Evolutionary conservation across 2,888 invertebrate species (phyloP), one percentile per base, ranked within the genome.

Genomic region (Dromius quadrimaculatus): DNA sequence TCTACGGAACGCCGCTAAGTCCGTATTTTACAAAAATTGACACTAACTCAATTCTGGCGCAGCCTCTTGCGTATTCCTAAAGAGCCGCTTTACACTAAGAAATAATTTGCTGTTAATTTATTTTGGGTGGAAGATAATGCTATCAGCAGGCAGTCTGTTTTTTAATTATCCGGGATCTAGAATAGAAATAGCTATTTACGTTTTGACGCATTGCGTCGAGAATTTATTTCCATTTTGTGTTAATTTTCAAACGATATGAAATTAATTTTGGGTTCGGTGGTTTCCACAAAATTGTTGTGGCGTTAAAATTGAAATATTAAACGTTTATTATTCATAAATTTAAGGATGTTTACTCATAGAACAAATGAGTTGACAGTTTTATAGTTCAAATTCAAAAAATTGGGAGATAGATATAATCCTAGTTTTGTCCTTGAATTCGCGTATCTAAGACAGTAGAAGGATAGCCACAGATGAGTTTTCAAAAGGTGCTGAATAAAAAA

Each of bases 21-120:
- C 68, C 68, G 59, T 68, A 68, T 68, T 59, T 68, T 57, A 68
- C 68, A 68, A 68, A 68, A 68, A 68, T 68, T 68, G 68, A 68
- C 68, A 68, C 68, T 59, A 59, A 59, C 59, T 68, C 59, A 68
- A 68, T 68, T 68, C 68, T 22, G 11, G 43, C 36, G 34, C 65
- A 32, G 38, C 20, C 57, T 19, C 45, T 23, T 36, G 41, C 34
- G 68, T 59, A 59, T 59, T 68, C 57, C 28, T 20, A 59, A 50
- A 54, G 54, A 54, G 54, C 28, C 65, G n/a, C 41, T 23, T 62
- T 41, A 62, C 45, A 22, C 59, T 32, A 22, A 32, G 59, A 68
- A 50, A 68, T 68, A 68, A 59, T 68, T 68, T 59, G 68, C 68
- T 68, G 68, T 68, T 68, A 68, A 68, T 68, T 68, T 68, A 68